A percentile compares a stretch with the other conserved stretches of the same genome.
phyloP scores from a whole-genome alignment of 1,140 invertebrate genomes.

The Drosophila rufa region DNA sequence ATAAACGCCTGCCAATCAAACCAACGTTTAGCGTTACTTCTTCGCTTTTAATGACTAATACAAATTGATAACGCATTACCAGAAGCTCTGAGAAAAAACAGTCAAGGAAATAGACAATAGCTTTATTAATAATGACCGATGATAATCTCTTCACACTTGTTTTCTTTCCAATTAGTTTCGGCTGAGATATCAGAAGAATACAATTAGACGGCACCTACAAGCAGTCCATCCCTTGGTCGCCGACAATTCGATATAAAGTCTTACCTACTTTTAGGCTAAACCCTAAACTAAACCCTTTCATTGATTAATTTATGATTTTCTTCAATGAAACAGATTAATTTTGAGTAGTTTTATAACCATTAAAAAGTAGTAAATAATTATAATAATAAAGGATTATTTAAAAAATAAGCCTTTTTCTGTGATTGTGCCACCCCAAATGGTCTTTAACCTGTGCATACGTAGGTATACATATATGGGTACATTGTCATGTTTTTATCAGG shows the following conservation, averaged over 20 bases:
- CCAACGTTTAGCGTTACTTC: slow-evolving; percentile 2
- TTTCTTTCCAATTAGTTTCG: slow-evolving; percentile 29
- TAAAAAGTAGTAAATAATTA: too few species aligned
- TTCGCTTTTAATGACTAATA: slow-evolving; percentile 42
- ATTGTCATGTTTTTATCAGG: slow-evolving; percentile 31
- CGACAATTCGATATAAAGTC: background rate
- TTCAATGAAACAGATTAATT: background rate
- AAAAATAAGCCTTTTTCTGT: background rate
- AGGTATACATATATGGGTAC: background rate
- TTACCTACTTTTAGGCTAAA: slow-evolving; percentile 33
- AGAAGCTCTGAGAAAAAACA: slow-evolving; percentile 4
- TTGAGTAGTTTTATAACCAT: background rate
- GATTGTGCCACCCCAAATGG: background rate
- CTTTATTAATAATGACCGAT: slow-evolving; percentile 19
- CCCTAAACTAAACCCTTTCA: background rate
- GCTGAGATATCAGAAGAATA: slow-evolving; percentile 16
- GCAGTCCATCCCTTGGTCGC: background rate
- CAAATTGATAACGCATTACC: slow-evolving; percentile 18
- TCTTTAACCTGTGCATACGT: slow-evolving; percentile 9
- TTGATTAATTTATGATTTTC: background rate
- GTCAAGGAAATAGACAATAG: slow-evolving; percentile 31
- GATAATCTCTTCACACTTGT: slow-evolving; percentile 23
- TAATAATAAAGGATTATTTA: background rate
- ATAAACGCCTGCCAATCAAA: slow-evolving; percentile 17
- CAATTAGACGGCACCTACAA: background rate